Conservation (phyloP, 2,888 invertebrate genomes). For the Orchestes rusci region DNA sequence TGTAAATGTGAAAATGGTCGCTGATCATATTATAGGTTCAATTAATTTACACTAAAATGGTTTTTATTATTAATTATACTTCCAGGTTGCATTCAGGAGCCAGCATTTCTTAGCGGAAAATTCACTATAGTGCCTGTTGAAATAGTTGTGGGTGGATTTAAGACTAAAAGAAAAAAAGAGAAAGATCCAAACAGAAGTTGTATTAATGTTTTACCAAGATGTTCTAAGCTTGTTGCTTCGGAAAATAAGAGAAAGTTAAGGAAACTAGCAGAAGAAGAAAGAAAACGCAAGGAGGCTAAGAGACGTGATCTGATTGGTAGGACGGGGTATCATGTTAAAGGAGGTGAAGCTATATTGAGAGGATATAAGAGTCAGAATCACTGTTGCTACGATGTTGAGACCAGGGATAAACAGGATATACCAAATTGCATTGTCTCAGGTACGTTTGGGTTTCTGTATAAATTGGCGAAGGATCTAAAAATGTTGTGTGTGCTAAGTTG, state of each 20-base stretch:
- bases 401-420: conserved; percentile 45
- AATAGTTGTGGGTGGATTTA: conserved; percentile 34
- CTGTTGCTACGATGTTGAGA: conserved; percentile 42
- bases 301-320: conserved; percentile 40
- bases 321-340: conserved; percentile 31
- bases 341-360: conserved; percentile 46
- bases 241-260: conserved; percentile 30
- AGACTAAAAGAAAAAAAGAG: conserved; percentile 20
- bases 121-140: conserved; percentile 42
- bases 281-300: conserved; percentile 36
- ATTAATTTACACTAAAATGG: not conserved
- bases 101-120: conserved; percentile 39
- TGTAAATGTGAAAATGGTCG: conserved; percentile 47
- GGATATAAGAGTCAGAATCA: conserved; percentile 39
- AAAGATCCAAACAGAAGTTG: conserved; percentile 24
- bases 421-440: conserved; percentile 48
- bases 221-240: conserved; percentile 25
- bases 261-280: conserved; percentile 33
- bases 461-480: too few relatives aligned
- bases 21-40: conserved; percentile 45
- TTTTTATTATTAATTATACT: conserved; percentile 1
- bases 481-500: too few relatives aligned
- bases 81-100: conserved; percentile 43
- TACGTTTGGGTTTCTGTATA: conserved; percentile 9
- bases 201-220: conserved; percentile 23